A percentile compares a stretch with the other conserved stretches of the same genome.
phyloP scores from a whole-genome alignment of 2,888 invertebrate species.

The Drosophila villosipedis region DNA sequence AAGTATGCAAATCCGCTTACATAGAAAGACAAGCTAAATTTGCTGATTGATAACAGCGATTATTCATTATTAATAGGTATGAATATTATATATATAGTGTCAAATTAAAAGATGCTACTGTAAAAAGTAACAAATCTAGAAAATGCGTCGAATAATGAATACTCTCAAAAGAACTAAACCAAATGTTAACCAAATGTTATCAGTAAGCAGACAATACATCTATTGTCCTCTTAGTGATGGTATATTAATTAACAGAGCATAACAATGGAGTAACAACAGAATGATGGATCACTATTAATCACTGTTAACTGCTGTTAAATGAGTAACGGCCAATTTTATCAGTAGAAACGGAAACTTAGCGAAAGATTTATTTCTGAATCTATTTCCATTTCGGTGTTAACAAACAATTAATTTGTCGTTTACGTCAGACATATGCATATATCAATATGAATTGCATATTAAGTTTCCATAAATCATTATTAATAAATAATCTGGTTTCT shows the following conservation, averaged over 20 bases:
- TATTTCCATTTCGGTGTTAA: background rate
- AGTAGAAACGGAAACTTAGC: background rate
- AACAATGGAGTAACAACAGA: constrained; percentile 1
- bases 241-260: constrained; percentile 1
- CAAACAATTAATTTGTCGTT: background rate
- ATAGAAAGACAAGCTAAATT: background rate
- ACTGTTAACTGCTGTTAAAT: background rate
- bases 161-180: background rate
- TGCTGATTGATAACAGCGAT: background rate
- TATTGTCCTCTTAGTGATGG: too few relatives aligned
- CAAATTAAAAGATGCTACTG: too few relatives aligned
- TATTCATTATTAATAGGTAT: background rate
- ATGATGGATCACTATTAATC: background rate
- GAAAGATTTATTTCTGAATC: background rate
- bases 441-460: background rate
- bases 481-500: background rate
- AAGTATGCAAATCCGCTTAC: constrained; percentile 31
- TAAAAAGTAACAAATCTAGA: too few relatives aligned
- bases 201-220: too few relatives aligned
- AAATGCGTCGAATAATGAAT: background rate
- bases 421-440: background rate
- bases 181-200: background rate
- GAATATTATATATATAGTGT: background rate
- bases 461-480: background rate
- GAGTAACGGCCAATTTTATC: background rate